Evolutionary conservation across 2,888 invertebrate species (phyloP).

Genomic region (Acleris holmiana): DNA sequence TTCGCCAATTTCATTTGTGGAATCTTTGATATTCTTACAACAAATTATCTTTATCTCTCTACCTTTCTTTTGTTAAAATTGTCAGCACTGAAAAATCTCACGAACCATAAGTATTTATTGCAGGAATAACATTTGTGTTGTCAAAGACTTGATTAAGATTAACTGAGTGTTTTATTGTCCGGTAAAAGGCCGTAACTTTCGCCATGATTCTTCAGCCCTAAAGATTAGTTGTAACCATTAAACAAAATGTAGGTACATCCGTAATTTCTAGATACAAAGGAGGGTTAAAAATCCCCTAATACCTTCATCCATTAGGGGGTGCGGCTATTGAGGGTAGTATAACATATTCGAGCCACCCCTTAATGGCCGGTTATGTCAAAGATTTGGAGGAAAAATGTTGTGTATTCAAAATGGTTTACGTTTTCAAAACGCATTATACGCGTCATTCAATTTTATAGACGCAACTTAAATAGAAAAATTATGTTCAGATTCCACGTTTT

Average conservation of each 20-base stretch:
- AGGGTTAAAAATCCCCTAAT: constrained; percentile 27
- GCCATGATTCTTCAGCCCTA: too few species aligned
- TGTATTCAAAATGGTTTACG: neutral
- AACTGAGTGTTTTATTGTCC: too few species aligned
- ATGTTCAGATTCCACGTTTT: neutral
- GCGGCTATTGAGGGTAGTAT: neutral
- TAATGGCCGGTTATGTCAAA: constrained; percentile 19
- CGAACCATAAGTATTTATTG: too few species aligned
- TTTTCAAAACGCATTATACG: constrained; percentile 1
- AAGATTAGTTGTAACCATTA: neutral
- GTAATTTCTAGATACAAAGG: neutral
- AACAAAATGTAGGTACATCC: neutral
- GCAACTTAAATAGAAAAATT: neutral
- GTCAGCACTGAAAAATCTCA: too few species aligned
- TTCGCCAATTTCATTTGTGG: too few species aligned
- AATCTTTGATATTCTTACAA: too few species aligned
- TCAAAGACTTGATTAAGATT: too few species aligned
- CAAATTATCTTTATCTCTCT: too few species aligned
- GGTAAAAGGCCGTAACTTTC: too few species aligned
- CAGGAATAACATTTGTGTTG: too few species aligned
- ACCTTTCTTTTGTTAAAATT: too few species aligned
- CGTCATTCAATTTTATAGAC: neutral
- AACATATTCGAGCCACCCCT: constrained; percentile 8
- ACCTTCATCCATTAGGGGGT: constrained; percentile 27
- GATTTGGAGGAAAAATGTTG: constrained; percentile 11